Evolutionary conservation across 2,113 vertebrate species (phyloP).

Genomic region (Phycodurus eques): DNA sequence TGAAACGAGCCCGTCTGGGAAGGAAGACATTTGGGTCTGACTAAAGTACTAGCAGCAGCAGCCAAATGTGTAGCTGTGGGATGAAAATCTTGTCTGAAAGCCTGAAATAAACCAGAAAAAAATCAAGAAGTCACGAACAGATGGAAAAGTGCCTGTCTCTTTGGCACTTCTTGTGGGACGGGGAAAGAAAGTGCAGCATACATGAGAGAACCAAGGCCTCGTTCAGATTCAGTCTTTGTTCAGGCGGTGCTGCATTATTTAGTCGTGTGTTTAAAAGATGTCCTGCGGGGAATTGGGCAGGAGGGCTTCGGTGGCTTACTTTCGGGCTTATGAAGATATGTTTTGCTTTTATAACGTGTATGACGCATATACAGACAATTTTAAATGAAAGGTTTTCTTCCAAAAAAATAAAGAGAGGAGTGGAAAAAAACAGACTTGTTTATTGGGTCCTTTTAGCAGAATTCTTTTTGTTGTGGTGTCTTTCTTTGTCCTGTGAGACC

Average conservation of each 20-base stretch:
- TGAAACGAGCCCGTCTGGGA: constrained; percentile 2
- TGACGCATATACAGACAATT: constrained; percentile 15
- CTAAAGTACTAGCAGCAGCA: constrained; percentile 7
- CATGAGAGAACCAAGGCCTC: constrained; percentile 32
- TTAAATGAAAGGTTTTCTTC: constrained; percentile 40
- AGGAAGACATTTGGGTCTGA: constrained; percentile 13
- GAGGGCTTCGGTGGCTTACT: constrained; percentile 31
- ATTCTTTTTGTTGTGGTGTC: constrained; percentile 42
- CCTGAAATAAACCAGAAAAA: constrained; percentile 22
- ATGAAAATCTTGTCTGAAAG: constrained; percentile 25
- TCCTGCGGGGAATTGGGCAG: constrained; percentile 48
- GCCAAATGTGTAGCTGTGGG: neutral
- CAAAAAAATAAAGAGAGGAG: neutral
- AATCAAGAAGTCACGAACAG: constrained; percentile 3
- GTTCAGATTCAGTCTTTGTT: constrained; percentile 59
- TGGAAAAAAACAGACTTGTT: constrained; percentile 3
- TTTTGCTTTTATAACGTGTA: constrained; percentile 27
- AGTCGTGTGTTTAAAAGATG: constrained; percentile 58
- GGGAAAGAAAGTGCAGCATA: constrained; percentile 35
- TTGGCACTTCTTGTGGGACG: constrained; percentile 53
- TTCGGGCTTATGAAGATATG: constrained; percentile 30
- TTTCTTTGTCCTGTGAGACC: constrained; percentile 31
- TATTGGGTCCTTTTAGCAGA: constrained; percentile 34
- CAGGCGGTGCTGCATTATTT: constrained; percentile 65
- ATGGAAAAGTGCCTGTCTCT: constrained; percentile 33